Conservation (phyloP, 1,140 invertebrate genomes). For the Eumaeus atala region DNA sequence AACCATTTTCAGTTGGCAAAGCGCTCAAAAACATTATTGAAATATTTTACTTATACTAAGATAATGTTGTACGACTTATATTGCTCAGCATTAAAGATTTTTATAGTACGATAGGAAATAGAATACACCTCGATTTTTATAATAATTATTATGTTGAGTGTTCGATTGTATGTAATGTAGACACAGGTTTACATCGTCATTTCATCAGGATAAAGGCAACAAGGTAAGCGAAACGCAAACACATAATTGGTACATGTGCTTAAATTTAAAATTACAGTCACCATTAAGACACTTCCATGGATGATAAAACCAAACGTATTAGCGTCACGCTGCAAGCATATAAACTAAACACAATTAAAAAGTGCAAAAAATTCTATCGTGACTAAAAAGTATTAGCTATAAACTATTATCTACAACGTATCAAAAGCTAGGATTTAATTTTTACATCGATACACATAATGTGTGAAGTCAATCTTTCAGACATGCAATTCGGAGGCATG, state of each 20-base stretch:
- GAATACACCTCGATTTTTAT: background rate
- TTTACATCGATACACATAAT: no score
- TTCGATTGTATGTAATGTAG: constrained; percentile 8
- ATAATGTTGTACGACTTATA: no score
- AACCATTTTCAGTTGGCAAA: background rate
- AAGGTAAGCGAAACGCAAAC: constrained; percentile 4
- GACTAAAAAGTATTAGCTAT: no score
- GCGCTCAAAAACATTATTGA: background rate
- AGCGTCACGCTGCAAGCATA: background rate
- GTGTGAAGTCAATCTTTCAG: no score
- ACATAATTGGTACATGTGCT: background rate
- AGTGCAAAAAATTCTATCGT: no score
- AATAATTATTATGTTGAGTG: constrained; percentile 3
- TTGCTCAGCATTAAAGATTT: no score
- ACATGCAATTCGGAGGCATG: no score
- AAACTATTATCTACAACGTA: no score
- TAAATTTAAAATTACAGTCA: background rate
- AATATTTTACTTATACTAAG: background rate
- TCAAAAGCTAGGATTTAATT: no score
- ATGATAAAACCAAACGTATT: constrained; percentile 1
- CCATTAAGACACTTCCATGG: background rate
- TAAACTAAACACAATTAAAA: background rate
- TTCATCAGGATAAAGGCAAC: constrained; percentile 28
- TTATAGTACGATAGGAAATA: no score
- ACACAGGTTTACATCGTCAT: constrained; percentile 2